A percentile compares a stretch with the other conserved stretches of the same genome.
phyloP scores from a whole-genome alignment of 2,113 vertebrate species.

The Notiomystis cincta region DNA sequence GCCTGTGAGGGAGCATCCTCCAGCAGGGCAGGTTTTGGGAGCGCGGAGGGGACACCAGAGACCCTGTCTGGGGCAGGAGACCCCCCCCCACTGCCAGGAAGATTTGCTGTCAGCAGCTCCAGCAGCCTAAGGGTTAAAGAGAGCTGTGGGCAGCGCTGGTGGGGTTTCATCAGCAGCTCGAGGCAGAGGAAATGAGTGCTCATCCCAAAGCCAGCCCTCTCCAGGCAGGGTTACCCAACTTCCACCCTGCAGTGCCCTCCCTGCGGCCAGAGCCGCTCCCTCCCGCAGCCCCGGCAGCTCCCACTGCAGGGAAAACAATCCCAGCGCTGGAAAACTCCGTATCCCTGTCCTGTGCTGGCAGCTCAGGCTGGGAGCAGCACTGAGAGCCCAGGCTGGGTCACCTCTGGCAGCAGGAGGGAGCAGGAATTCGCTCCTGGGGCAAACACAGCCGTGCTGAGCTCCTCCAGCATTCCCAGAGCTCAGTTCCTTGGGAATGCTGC shows the following conservation, averaged over 20 bases:
- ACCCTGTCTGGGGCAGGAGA: background rate
- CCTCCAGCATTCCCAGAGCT: background rate
- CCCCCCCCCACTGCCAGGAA: background rate
- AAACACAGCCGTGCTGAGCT: background rate
- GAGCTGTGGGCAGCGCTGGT: background rate
- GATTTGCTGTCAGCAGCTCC: rapidly evolving
- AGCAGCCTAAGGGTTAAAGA: background rate
- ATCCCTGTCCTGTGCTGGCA: background rate
- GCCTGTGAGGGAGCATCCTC: background rate
- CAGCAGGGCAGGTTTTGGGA: background rate
- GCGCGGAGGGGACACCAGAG: rapidly evolving
- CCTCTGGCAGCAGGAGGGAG: background rate
- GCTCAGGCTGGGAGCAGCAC: background rate
- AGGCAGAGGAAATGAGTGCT: background rate
- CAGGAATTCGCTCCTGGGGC: rapidly evolving
- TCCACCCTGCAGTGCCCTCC: background rate
- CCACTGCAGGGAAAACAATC: rapidly evolving
- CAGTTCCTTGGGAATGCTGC: background rate
- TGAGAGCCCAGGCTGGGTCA: background rate
- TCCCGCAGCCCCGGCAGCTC: background rate
- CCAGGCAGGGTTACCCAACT: background rate
- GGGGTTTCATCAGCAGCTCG: background rate
- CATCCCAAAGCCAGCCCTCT: background rate
- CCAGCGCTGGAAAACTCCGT: rapidly evolving
- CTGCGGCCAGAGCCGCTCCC: background rate